Evolutionary conservation across 2,888 invertebrate genomes (phyloP).

Genomic region (Mycalesis mineus): DNA sequence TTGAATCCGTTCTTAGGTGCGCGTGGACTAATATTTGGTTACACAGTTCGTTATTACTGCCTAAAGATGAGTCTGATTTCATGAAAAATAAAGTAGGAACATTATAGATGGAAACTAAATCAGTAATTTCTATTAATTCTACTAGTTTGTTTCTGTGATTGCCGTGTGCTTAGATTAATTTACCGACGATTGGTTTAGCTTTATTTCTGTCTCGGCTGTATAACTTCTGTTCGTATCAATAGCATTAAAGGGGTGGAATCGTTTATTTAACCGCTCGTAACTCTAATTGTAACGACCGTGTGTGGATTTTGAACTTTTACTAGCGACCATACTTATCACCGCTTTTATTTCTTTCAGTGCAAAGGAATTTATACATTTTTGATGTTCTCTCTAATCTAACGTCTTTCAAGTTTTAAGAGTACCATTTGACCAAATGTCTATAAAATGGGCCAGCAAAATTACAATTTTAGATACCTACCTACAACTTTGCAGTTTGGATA

Average conservation of each 20-base stretch:
- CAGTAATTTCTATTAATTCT: too few relatives aligned
- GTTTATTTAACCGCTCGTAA: slow-evolving; percentile 76
- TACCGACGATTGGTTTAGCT: slow-evolving; percentile 48
- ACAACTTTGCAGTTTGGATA: too few relatives aligned
- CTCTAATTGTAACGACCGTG: slow-evolving; percentile 58
- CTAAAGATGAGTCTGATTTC: neutral
- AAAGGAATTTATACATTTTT: neutral
- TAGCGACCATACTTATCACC: slow-evolving; percentile 41
- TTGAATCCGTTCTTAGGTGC: slow-evolving; percentile 68
- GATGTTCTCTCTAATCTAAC: neutral
- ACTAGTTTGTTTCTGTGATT: too few relatives aligned
- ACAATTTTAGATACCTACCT: too few relatives aligned
- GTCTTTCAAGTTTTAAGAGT: neutral
- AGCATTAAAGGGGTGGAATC: slow-evolving; percentile 64
- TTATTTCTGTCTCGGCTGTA: slow-evolving; percentile 67
- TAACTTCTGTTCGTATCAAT: slow-evolving; percentile 50
- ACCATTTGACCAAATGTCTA: too few relatives aligned
- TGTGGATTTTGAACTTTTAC: slow-evolving; percentile 63
- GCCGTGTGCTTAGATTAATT: too few relatives aligned
- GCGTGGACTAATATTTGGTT: slow-evolving; percentile 66
- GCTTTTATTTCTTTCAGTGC: slow-evolving; percentile 10
- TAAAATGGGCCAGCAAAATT: too few relatives aligned
- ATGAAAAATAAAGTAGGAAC: neutral
- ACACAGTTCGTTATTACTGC: slow-evolving; percentile 62
- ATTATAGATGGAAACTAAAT: too few relatives aligned